Evolutionary conservation across 2,797 vertebrate species (phyloP).

Genomic region (Pelodytes ibericus): DNA sequence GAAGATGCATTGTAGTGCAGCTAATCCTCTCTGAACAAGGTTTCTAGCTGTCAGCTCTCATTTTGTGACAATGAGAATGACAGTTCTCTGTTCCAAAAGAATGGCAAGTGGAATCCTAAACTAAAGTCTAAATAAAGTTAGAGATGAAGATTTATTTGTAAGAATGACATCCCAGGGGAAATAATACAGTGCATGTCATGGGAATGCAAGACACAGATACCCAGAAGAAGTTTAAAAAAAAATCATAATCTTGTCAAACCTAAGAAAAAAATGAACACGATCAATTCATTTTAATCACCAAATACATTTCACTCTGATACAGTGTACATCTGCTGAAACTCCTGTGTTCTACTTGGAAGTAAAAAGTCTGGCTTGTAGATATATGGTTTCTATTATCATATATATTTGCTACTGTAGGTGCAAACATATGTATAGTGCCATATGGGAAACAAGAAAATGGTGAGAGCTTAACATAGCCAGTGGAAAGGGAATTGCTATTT

Average conservation of each 20-base stretch:
- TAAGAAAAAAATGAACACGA: slow-evolving; percentile 38
- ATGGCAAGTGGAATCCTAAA: slow-evolving; percentile 30
- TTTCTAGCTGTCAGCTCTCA: slow-evolving; percentile 53
- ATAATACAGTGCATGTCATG: slow-evolving; percentile 28
- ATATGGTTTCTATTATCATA: slow-evolving; percentile 26
- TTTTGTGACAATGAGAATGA: slow-evolving; percentile 48
- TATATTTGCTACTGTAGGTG: slow-evolving; percentile 34
- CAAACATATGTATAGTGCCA: slow-evolving; percentile 27
- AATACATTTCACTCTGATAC: slow-evolving; percentile 29
- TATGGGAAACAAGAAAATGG: slow-evolving; percentile 1
- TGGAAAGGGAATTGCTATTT: not conserved
- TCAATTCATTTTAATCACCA: slow-evolving; percentile 43
- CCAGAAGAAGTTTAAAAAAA: slow-evolving; percentile 38
- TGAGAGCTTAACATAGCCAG: not conserved
- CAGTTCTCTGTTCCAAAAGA: slow-evolving; percentile 47
- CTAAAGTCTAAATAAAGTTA: slow-evolving; percentile 54
- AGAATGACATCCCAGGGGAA: slow-evolving; percentile 40
- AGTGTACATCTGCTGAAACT: slow-evolving; percentile 29
- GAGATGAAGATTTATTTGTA: slow-evolving; percentile 47
- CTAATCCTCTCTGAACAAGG: slow-evolving; percentile 43
- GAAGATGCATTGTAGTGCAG: slow-evolving; percentile 23
- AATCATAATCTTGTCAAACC: slow-evolving; percentile 42
- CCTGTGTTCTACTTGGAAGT: slow-evolving; percentile 30
- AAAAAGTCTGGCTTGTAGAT: slow-evolving; percentile 10
- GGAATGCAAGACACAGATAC: slow-evolving; percentile 30